Percentiles rank a stretch among this genome's conserved stretches.
Evolutionary conservation across 37 sponge, comb jelly and placozoan genomes (phyloP).

Genomic region (Tethya wilhelma): DNA sequence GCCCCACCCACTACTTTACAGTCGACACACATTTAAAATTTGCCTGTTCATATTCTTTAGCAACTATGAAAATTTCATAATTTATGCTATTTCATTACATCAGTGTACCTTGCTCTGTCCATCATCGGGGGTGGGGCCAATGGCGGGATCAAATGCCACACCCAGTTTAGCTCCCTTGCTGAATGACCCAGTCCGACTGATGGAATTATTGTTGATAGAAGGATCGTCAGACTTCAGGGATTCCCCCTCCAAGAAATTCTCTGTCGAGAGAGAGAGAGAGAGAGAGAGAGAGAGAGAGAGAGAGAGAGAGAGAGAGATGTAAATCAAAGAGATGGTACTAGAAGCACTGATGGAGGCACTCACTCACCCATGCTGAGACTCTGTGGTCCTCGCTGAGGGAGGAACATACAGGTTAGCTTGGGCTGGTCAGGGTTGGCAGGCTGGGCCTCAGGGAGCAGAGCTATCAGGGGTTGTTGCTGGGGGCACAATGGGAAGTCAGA

Average conservation of each 20-base stretch:
- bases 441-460: conserved; percentile 43
- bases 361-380: conserved; percentile 44
- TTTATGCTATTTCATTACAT: no score
- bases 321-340: neutral
- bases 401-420: conserved; percentile 49
- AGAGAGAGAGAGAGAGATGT: neutral
- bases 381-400: conserved; percentile 68
- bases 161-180: conserved; percentile 21
- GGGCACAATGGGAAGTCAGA: neutral
- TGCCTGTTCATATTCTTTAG: neutral
- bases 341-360: neutral
- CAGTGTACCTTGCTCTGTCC: conserved; percentile 30
- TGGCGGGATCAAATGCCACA: conserved; percentile 77
- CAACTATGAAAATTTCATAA: no score
- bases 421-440: conserved; percentile 40
- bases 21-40: neutral
- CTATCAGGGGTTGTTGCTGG: conserved; percentile 72
- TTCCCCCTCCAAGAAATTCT: conserved; percentile 35
- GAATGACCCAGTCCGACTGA: conserved; percentile 18
- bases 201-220: neutral
- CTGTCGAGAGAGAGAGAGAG: conserved; percentile 1
- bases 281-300: neutral
- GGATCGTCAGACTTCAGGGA: conserved; percentile 12
- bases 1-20: no score
- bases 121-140: conserved; percentile 30